phyloP scores from a whole-genome alignment of 2,888 invertebrate species.

The Anodontia alba region DNA sequence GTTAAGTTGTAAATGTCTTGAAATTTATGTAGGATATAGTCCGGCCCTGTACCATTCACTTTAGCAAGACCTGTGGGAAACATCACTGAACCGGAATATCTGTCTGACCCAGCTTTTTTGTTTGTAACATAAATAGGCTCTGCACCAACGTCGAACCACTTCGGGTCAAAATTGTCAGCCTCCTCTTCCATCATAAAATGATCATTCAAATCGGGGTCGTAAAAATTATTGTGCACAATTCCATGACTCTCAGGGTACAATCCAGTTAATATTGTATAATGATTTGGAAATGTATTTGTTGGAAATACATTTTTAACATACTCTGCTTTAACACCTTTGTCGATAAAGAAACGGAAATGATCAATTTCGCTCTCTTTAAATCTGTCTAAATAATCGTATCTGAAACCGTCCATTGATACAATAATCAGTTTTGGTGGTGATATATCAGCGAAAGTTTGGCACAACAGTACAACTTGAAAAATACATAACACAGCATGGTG shows the following conservation, averaged over 20 bases:
- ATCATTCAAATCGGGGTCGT: conserved; percentile 85
- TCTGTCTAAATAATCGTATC: conserved; percentile 88
- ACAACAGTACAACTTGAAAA: too few relatives aligned
- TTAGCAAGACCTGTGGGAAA: conserved; percentile 89
- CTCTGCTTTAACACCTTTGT: conserved; percentile 87
- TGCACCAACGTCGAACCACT: conserved; percentile 85
- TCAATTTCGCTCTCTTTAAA: conserved; percentile 85
- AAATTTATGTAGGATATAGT: conserved; percentile 2
- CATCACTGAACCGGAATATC: conserved; percentile 89
- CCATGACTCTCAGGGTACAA: conserved; percentile 89
- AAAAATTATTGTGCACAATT: conserved; percentile 88
- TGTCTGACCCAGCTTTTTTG: conserved; percentile 86
- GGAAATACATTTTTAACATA: conserved; percentile 80
- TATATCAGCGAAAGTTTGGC: too few relatives aligned
- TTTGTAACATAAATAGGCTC: conserved; percentile 84
- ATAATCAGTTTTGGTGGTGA: conserved; percentile 83
- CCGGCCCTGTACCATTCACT: conserved; percentile 61
- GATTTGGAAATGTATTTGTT: conserved; percentile 91
- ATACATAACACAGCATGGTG: too few relatives aligned
- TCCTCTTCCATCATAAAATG: conserved; percentile 53
- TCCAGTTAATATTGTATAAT: conserved; percentile 89
- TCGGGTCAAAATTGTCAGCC: conserved; percentile 80
- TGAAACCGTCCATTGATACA: conserved; percentile 90
- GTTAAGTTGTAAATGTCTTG: conserved; percentile 58
- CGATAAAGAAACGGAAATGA: conserved; percentile 87